Conservation (phyloP, 1,140 invertebrate genomes). For the Campoletis sonorensis region DNA sequence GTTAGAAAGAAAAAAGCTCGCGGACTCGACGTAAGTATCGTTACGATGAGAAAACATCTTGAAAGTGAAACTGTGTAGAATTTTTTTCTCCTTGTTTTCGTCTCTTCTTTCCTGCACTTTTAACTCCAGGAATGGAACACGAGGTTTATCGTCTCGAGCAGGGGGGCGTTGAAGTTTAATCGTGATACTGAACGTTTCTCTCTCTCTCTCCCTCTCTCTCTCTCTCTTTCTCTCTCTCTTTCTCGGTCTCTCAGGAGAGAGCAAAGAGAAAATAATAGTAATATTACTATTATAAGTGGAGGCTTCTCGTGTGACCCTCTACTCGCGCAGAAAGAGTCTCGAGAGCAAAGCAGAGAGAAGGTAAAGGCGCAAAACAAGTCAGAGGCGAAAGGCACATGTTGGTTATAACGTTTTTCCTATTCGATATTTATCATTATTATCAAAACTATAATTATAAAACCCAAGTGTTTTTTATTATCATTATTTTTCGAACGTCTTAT, state of each 20-base stretch:
- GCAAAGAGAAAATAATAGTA: slow-evolving; percentile 14
- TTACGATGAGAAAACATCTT: too few relatives aligned
- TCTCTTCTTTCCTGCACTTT: background rate
- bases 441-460: background rate
- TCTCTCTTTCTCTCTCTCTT: background rate
- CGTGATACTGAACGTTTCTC: background rate
- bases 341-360: background rate
- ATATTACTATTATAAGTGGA: slow-evolving; percentile 19
- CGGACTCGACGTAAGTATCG: too few relatives aligned
- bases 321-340: background rate
- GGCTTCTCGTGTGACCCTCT: slow-evolving; percentile 15
- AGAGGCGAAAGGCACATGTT: background rate
- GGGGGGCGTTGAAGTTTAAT: slow-evolving; percentile 1
- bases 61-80: background rate
- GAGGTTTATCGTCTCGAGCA: background rate
- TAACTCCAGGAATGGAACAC: background rate
- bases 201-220: background rate
- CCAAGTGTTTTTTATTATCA: too few relatives aligned
- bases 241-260: background rate
- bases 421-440: background rate
- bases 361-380: background rate
- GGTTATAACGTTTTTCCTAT: background rate
- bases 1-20: too few relatives aligned
- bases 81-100: background rate
- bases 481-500: too few relatives aligned